These are phyloP conservation scores for Idris sp. DNA, from an alignment of 1,140 invertebrate species.

Conservation along the genomic window DNA sequence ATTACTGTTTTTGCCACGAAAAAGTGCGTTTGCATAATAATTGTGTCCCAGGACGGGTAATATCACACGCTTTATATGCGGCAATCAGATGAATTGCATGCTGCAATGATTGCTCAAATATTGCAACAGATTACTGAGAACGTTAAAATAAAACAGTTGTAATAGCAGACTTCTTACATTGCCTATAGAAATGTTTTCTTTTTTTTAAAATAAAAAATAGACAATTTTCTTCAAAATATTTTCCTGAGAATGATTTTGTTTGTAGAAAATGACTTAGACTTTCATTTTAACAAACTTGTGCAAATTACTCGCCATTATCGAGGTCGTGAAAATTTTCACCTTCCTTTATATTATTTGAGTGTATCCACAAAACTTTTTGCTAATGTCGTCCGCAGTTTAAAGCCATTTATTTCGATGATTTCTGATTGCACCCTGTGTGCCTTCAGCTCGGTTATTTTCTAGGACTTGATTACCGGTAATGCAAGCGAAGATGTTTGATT, in stretches of 20 bases:
- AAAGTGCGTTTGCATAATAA: conserved; percentile 31
- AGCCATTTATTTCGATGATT: conserved; percentile 26
- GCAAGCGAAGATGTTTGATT: conserved; percentile 10
- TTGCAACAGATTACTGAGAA: conserved; percentile 21
- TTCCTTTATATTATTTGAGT: too few relatives aligned
- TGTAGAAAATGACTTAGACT: too few relatives aligned
- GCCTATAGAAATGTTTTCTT: neutral
- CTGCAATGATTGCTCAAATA: conserved; percentile 26
- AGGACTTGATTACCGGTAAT: neutral
- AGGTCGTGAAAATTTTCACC: too few relatives aligned
- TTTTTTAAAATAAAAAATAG: too few relatives aligned
- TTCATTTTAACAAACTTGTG: too few relatives aligned
- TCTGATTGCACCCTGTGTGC: conserved; percentile 17
- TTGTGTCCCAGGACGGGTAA: conserved; percentile 18
- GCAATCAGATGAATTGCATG: conserved; percentile 20
- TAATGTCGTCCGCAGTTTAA: too few relatives aligned
- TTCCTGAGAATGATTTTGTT: too few relatives aligned
- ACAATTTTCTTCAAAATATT: too few relatives aligned
- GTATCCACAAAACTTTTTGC: too few relatives aligned
- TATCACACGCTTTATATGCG: conserved; percentile 4
- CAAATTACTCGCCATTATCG: too few relatives aligned
- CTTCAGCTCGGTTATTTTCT: conserved; percentile 2
- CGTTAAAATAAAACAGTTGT: conserved; percentile 12
- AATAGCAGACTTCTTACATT: neutral
- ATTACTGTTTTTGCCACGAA: conserved; percentile 7